Base-by-base conservation (phyloP, 2,113 vertebrate genomes). In the Ibidorhyncha struthersii region DNA sequence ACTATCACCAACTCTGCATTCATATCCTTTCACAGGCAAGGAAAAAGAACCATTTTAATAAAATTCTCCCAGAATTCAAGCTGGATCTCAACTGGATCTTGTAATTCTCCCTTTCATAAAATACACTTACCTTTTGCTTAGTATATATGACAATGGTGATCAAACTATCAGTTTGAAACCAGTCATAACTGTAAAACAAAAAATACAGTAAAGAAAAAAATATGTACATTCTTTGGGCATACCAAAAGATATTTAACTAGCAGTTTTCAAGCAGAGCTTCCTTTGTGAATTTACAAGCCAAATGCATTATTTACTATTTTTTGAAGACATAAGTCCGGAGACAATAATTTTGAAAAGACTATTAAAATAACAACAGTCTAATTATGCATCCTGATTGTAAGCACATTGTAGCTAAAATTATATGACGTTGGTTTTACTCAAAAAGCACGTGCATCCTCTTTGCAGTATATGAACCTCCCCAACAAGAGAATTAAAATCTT, bases 121-220 rank as follows among this genome's bases (percentile, higher is more conserved):
- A 95, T 5, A 50, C 4, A 14, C 80, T 97, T 97, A 98, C 98
- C 97, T 98, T 98, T 78, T 99, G 98, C 96, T 99, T 99, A 84
- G 99, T 98, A 83, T 99, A 99, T 96, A 99, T 92, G 26, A 99
- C 98, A 93, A 99, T 29, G 66, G 98, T 99, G 89, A 99, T 97
- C 29, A 95, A 97, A 70, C 59, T 97, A 30, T 99, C 99, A 36
- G 99, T 99, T 88, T 99, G 99, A 98, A 99, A 99, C 99, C 99
- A 99, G 86, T 99, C 99, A 63, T 98, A 99, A 98, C 99, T 99
- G 95, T 72, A 97, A 97, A 92, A 95, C 34, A 97, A 65, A 82
- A 89, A 49, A 95, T 17, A 56, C 14, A 83, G 32, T 43, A 70
- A 58, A 66, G 26, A 52, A 86, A 45, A 79, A 73, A n/a, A 49